Conservation (phyloP, 1,140 invertebrate species). For the Helicoverpa zea region DNA sequence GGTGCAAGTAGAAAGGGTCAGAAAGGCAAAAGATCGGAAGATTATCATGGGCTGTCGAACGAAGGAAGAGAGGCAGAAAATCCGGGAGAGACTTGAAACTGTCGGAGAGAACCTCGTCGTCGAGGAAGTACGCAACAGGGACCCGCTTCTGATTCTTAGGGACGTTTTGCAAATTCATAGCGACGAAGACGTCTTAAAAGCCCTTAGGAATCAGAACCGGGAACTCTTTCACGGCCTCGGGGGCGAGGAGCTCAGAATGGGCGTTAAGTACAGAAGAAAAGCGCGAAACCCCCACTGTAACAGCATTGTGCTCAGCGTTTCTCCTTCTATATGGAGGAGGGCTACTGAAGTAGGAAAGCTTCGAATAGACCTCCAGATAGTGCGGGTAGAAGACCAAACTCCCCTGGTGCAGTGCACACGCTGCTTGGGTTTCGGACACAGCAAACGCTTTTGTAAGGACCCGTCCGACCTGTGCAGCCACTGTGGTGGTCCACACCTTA, state of each 20-base stretch:
- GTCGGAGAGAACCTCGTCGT: background rate
- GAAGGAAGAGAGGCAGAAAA: background rate
- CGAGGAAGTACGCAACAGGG: constrained; percentile 3
- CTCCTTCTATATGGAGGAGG: too few species aligned
- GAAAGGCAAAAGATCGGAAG: background rate
- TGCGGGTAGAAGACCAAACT: constrained; percentile 51
- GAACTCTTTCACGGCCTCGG: background rate
- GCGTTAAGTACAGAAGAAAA: background rate
- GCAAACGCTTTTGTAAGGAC: constrained; percentile 37
- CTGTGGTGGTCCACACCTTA: constrained; percentile 3
- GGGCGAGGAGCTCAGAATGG: background rate
- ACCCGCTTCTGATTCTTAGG: constrained; percentile 50
- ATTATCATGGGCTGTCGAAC: background rate
- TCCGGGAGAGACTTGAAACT: too few species aligned
- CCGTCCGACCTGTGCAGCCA: constrained; percentile 27
- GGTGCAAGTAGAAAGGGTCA: background rate
- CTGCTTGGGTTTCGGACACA: constrained; percentile 46
- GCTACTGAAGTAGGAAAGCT: background rate
- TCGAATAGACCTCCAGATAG: constrained; percentile 16
- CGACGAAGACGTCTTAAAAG: constrained; percentile 52
- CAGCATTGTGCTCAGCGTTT: too few species aligned
- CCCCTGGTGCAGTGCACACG: constrained; percentile 51
- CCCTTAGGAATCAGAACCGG: background rate
- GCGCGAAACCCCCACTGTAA: background rate
- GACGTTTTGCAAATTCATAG: constrained; percentile 26